phyloP scores from a whole-genome alignment of 2,888 invertebrate genomes.

The Brenthis ino region DNA sequence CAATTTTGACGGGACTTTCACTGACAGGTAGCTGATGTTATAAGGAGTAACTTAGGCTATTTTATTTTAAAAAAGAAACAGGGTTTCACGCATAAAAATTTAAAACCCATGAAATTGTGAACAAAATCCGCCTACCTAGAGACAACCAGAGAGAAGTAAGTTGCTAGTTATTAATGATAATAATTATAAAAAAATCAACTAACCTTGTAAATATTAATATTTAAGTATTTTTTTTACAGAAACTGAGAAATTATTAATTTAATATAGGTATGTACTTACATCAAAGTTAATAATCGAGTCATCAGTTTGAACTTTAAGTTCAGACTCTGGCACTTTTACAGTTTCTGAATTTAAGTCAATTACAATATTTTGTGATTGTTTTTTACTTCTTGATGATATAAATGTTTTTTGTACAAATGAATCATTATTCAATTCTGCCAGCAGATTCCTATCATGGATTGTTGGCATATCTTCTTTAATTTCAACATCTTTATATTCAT shows the following conservation, averaged over 20 bases:
- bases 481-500: conserved; percentile 74
- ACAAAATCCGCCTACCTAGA: too few relatives aligned
- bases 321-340: conserved; percentile 84
- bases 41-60: too few relatives aligned
- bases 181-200: too few relatives aligned
- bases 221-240: too few relatives aligned
- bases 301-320: conserved; percentile 71
- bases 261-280: conserved; percentile 69
- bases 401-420: conserved; percentile 84
- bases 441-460: conserved; percentile 79
- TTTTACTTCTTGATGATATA: conserved; percentile 83
- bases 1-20: too few relatives aligned
- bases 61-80: too few relatives aligned
- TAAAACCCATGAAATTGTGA: too few relatives aligned
- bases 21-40: too few relatives aligned
- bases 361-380: conserved; percentile 85
- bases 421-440: conserved; percentile 88
- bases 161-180: too few relatives aligned
- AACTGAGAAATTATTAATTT: conserved; percentile 1
- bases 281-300: conserved; percentile 86
- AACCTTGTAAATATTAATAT: too few relatives aligned
- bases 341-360: conserved; percentile 88
- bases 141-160: too few relatives aligned
- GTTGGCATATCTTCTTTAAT: conserved; percentile 78
- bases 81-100: too few relatives aligned